Base-by-base conservation (phyloP, 2,888 invertebrate genomes). In the Gisinianus flammeolus region DNA sequence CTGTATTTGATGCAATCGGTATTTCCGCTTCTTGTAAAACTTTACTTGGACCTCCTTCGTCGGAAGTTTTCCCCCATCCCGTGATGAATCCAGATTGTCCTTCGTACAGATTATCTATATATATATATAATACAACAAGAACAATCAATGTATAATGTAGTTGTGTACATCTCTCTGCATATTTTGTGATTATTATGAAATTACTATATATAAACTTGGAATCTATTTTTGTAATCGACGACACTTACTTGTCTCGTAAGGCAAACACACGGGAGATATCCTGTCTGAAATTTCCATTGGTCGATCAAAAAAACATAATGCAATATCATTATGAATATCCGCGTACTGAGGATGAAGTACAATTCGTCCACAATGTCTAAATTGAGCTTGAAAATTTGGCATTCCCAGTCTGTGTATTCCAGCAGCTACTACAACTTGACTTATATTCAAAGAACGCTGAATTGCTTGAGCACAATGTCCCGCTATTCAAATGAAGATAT, bases 11-110 rank as follows among this genome's bases (percentile, higher is more conserved):
- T 16, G 35, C 58, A 2, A 77, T 62, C 1, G 77, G 77, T 24
- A 77, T 35, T 28, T 16, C 19, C 8, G 77, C 77, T 26, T 70
- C 58, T 19, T 70, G 52, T 12, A 77, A 44, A 2, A 28, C 28
- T 12, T 3, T 33, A 0, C 70, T 19, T 1, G 77, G 62, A 3
- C 64, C 64, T 22, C 62, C 19, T 30, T 44, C 28, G 30, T 70
- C 77, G 19, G 26, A 22, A 0, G 77, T 77, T 70, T 70, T 77
- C 8, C 77, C 77, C 30, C 30, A 77, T 19, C 77, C 77, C n/a
- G 76, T 68, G 19, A 76, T 76, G 22, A 16, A n/a, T 12, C 68
- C 76, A n/a, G 56, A 28, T 8, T 33, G 28, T 76, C 69, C 69
- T 30, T n/a, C 76, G 31, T 44, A 76, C 1, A n/a, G 30, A n/a